These are phyloP conservation scores for Hypercompe scribonia DNA, from an alignment of 2,888 invertebrate genomes.

Conservation along the genomic window DNA sequence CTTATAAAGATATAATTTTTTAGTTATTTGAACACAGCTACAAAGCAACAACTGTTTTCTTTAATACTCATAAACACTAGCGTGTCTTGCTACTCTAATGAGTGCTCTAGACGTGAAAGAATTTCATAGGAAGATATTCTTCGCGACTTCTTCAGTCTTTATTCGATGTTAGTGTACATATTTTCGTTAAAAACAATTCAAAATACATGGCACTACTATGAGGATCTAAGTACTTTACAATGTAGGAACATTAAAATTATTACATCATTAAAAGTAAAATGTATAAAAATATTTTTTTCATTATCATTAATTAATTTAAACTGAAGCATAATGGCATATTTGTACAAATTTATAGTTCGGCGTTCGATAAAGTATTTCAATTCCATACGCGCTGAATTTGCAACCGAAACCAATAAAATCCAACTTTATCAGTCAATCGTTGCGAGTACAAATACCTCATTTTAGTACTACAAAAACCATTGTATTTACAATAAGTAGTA, in stretches of 20 bases:
- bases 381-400: slow-evolving; percentile 31
- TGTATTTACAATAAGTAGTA: slow-evolving; percentile 26
- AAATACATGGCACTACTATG: slow-evolving; percentile 77
- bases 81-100: slow-evolving; percentile 27
- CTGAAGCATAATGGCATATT: slow-evolving; percentile 63
- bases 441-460: slow-evolving; percentile 34
- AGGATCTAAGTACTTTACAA: slow-evolving; percentile 70
- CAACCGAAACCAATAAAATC: slow-evolving; percentile 10
- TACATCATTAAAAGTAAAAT: slow-evolving; percentile 68
- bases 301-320: slow-evolving; percentile 40
- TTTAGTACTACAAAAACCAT: slow-evolving; percentile 22
- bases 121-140: slow-evolving; percentile 42
- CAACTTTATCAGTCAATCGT: slow-evolving; percentile 14
- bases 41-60: neutral
- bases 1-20: neutral
- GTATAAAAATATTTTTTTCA: slow-evolving; percentile 71
- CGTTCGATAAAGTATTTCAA: slow-evolving; percentile 32
- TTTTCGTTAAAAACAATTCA: slow-evolving; percentile 49
- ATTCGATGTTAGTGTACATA: slow-evolving; percentile 73
- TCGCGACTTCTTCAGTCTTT: slow-evolving; percentile 76
- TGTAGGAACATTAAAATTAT: slow-evolving; percentile 76
- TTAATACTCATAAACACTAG: neutral
- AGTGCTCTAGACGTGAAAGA: slow-evolving; percentile 28
- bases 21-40: neutral
- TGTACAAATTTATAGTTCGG: slow-evolving; percentile 54